phyloP scores from a whole-genome alignment of 2,113 vertebrate species.

The Chloropsis cyanopogon region DNA sequence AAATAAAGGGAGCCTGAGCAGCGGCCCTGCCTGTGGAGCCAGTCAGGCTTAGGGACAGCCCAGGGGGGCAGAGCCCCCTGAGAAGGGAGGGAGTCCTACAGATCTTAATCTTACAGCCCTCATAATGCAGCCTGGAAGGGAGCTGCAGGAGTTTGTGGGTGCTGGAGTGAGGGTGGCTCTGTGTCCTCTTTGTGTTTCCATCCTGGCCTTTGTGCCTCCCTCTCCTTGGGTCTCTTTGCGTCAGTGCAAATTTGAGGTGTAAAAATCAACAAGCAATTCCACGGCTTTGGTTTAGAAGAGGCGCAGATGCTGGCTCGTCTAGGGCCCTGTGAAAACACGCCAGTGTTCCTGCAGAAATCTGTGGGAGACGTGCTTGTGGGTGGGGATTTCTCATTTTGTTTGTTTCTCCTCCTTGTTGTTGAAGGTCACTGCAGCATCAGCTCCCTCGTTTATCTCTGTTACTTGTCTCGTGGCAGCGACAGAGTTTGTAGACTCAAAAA shows the following conservation, averaged over 20 bases:
- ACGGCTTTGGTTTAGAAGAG: background rate
- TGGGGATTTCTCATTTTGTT: background rate
- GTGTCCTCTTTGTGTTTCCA: background rate
- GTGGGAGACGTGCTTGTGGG: background rate
- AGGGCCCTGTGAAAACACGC: background rate
- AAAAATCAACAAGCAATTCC: background rate
- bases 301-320: background rate
- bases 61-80: background rate
- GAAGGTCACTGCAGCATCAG: background rate
- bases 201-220: background rate
- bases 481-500: background rate
- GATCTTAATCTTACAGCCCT: background rate
- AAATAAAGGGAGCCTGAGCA: background rate
- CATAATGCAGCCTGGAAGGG: fast-evolving
- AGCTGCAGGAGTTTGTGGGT: background rate
- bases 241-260: background rate
- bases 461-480: fast-evolving
- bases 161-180: background rate
- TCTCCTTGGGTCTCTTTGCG: background rate
- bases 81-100: background rate
- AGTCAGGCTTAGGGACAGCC: background rate
- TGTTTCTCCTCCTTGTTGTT: background rate
- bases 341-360: background rate
- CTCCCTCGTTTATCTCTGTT: background rate
- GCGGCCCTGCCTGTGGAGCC: background rate